Percentiles rank a stretch among this genome's conserved stretches.
Conservation (phyloP, 2,113 vertebrate genomes). For the Dascyllus trimaculatus region DNA sequence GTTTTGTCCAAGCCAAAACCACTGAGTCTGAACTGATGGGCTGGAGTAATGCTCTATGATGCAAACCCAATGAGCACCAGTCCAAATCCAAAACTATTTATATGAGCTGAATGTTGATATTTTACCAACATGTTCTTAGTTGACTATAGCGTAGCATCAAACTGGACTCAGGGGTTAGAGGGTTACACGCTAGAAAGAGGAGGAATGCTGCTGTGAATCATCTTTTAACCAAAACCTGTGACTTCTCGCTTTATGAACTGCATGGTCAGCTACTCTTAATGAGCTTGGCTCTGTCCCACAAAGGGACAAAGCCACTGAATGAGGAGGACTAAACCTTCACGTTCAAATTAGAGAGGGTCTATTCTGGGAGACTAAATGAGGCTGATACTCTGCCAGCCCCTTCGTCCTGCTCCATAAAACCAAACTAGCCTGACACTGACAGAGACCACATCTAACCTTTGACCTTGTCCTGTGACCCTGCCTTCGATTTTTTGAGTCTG, state of each 20-base stretch:
- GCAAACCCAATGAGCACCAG: conserved; percentile 47
- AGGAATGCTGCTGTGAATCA: conserved; percentile 26
- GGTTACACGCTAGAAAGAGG: neutral
- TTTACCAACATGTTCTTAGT: conserved; percentile 54
- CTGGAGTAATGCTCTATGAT: conserved; percentile 46
- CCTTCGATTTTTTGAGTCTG: conserved; percentile 86
- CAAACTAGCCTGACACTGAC: conserved; percentile 83
- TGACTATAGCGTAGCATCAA: conserved; percentile 19
- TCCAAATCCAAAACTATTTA: conserved; percentile 72
- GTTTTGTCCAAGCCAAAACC: conserved; percentile 50
- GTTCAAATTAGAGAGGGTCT: conserved; percentile 69
- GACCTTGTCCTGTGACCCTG: conserved; percentile 87
- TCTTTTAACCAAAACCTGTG: conserved; percentile 46
- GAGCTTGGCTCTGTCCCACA: conserved; percentile 50
- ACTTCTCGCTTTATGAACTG: conserved; percentile 52
- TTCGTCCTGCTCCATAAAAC: conserved; percentile 82
- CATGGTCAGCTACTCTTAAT: conserved; percentile 60
- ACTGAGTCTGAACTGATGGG: conserved; percentile 59
- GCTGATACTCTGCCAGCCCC: conserved; percentile 66
- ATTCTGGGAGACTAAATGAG: conserved; percentile 74
- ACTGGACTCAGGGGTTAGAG: neutral
- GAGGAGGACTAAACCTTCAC: conserved; percentile 58
- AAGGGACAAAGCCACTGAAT: conserved; percentile 55
- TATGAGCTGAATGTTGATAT: conserved; percentile 60
- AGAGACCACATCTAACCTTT: conserved; percentile 87